Evolutionary conservation across 53 echinoderm and acorn worm genomes (phyloP), one percentile per base, ranked within the genome.

Genomic region (Henricia sp.): DNA sequence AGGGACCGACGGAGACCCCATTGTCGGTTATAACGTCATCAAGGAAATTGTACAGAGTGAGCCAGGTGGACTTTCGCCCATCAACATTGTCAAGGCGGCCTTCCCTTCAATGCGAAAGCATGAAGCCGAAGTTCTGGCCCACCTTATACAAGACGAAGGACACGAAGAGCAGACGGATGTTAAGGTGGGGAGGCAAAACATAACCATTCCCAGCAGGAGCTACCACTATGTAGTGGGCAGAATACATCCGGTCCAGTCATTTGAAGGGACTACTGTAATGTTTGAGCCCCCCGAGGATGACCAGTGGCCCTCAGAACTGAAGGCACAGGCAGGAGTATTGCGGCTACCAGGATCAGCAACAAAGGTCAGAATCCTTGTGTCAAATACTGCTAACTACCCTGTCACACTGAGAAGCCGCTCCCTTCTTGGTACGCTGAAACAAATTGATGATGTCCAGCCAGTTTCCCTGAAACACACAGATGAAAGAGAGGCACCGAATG

Each of bases 1-100:
- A 55, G 63, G 10, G 27, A 37, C 5, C 33, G 24, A 84, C 3
- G 20, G 38, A 0, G 78, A 70, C 11, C 89, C 92, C 4, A 92
- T 92, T 68, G 72, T 90, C 21, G 89, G 89, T 8, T 93, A 59
- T 51, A 93, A 93, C 60, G 93, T 93, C 0, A 93, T 93, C 32
- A 44, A 90, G n/a, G 89, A 93, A 37, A 35, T 72, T 19, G n/a
- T 68, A 0, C 38, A 57, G 20, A 17, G 30, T 42, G 23, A 54
- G 0, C 8, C 36, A 0, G 23, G 26, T 0, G n/a, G 25, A 23
- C 16, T 21, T 1, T 28, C 20, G 9, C 41, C 19, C 23, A 19
- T 52, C 13, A 37, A 33, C 14, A 39, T n/a, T 10, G 4, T 70
- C 19, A 0, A 17, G 10, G 24, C 29, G 0, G 30, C 85, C 13